phyloP scores from a whole-genome alignment of 2,113 vertebrate species.

The Dipodomys merriami region DNA sequence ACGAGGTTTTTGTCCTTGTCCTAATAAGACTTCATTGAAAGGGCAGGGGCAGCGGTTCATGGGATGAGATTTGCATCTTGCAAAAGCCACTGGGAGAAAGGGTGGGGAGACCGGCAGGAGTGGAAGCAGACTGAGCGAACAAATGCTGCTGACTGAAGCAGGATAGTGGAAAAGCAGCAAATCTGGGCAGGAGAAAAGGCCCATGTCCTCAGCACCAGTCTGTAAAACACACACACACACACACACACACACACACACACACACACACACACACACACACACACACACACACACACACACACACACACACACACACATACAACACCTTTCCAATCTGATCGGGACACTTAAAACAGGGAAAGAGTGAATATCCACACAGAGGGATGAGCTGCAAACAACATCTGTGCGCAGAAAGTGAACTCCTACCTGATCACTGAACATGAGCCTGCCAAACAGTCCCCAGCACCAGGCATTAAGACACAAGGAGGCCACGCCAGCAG shows the following conservation, averaged over 20 bases:
- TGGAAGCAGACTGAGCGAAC: neutral
- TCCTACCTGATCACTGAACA: neutral
- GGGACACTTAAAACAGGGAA: too few relatives aligned
- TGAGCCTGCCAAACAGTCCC: neutral
- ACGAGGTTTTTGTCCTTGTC: neutral
- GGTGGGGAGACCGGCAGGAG: neutral
- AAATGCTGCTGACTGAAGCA: neutral
- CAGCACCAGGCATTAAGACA: conserved; percentile 1
- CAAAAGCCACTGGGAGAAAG: conserved; percentile 22
- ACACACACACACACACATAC: too few relatives aligned
- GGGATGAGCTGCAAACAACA: neutral
- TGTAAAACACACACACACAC: too few relatives aligned
- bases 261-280: too few relatives aligned
- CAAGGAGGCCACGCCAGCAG: neutral
- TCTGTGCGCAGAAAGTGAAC: neutral
- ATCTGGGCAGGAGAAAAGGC: neutral
- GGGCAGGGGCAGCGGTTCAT: neutral
- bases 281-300: too few relatives aligned
- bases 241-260: too few relatives aligned
- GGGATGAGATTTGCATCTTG: conserved; percentile 22
- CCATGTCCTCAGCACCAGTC: too few relatives aligned
- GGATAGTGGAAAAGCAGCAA: neutral
- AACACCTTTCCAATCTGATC: too few relatives aligned
- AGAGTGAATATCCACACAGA: neutral
- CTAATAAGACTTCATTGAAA: neutral